A percentile compares a stretch with the other conserved stretches of the same genome.
Evolutionary conservation across 1,140 invertebrate genomes (phyloP).

Genomic region (Diabrotica undecimpunctata): DNA sequence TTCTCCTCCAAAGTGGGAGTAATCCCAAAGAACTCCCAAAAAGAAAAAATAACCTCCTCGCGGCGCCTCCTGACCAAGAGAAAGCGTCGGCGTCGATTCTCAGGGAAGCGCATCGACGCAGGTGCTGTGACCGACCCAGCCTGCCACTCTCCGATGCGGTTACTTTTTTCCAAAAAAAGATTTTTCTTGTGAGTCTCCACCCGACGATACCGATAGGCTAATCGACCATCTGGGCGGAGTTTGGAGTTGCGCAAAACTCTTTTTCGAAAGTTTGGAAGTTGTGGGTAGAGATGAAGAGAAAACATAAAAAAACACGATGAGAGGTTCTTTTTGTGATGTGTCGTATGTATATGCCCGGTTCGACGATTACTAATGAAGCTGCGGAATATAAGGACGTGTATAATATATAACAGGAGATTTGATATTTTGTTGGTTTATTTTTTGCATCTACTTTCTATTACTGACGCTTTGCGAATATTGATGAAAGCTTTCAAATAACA

Average conservation of each 20-base stretch:
- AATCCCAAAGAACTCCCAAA: constrained; percentile 4
- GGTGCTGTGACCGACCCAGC: constrained; percentile 55
- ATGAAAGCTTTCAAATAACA: too few relatives aligned
- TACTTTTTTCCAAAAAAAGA: constrained; percentile 46
- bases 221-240: constrained; percentile 35
- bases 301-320: constrained; percentile 4
- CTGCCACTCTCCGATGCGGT: constrained; percentile 44
- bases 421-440: too few relatives aligned
- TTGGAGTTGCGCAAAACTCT: neutral
- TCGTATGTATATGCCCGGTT: constrained; percentile 10
- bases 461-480: too few relatives aligned
- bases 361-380: constrained; percentile 9
- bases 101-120: constrained; percentile 40
- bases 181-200: constrained; percentile 49
- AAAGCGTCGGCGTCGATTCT: constrained; percentile 43
- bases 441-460: too few relatives aligned
- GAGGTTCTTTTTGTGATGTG: constrained; percentile 17
- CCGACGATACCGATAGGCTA: constrained; percentile 45
- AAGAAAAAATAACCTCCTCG: constrained; percentile 24
- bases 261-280: constrained; percentile 10
- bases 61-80: constrained; percentile 21
- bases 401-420: too few relatives aligned
- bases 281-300: constrained; percentile 9
- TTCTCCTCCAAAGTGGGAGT: constrained; percentile 13
- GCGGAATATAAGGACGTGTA: neutral